Base-by-base conservation (phyloP, 1,140 invertebrate genomes). In the Drosophila teissieri region DNA sequence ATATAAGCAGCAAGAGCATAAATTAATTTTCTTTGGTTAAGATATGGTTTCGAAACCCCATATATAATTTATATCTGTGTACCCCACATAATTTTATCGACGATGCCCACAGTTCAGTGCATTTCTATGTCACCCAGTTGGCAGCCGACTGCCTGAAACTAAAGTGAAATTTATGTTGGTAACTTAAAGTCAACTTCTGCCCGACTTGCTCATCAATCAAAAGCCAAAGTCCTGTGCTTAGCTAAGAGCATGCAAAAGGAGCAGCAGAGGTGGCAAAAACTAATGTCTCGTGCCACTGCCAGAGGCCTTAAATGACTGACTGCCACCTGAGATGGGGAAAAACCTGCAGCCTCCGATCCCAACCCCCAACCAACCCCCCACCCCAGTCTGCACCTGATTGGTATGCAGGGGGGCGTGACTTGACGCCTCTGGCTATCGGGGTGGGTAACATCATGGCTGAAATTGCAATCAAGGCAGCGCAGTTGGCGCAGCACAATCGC, bases 381-480 rank as follows among this genome's bases (percentile, higher is more conserved):
- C 36, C 27, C 10, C 22, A 7, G 6, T n/a, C 75, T 44, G 14
- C 14, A 19, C 14, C 73, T 84, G 64, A 84, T 84, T 84, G 76
- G 80, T 70, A 84, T 80, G 70, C 80, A 75, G 34, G 53, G 63
- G 49, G 67, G 54, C 34, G 57, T 17, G 67, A 27, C 42, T 44
- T 22, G 46, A 44, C 46, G 57, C 46, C 56, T 31, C 12, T 48
- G 73, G 46, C 56, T 49, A 49, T 45, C 42, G 60, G 24, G 39
- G 37, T 12, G n/a, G 34, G 60, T 52, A 52, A 58, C 36, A 61
- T 78, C 58, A 64, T 52, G 75, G 54, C 57, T 64, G 57, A 85
- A 85, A 85, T 85, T 85, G 81, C 81, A 85, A 85, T 85, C 81
- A 85, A 85, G 77, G 76, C 81, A 77, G 53, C 63, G 65, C 69